These are phyloP conservation scores for Cordylochernes scorpioides DNA, from an alignment of 2,888 invertebrate genomes.

Conservation along the genomic window DNA sequence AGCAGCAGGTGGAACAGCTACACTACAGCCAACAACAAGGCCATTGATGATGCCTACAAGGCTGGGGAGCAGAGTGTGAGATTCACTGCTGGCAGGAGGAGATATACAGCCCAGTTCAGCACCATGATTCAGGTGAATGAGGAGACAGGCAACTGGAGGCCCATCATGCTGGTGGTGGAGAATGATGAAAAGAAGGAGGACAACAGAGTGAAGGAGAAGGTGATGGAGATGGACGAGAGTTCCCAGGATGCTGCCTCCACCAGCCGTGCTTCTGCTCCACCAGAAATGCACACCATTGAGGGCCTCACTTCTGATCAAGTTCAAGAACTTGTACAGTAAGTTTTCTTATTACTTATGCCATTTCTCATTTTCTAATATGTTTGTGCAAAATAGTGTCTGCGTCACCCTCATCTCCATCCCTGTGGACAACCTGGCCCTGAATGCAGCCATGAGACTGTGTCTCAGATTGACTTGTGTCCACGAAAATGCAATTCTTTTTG, in stretches of 20 bases:
- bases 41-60: slow-evolving; percentile 49
- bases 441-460: slow-evolving; percentile 44
- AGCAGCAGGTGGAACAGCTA: slow-evolving; percentile 52
- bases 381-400: slow-evolving; percentile 26
- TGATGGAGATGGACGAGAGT: slow-evolving; percentile 4
- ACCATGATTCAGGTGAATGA: slow-evolving; percentile 54
- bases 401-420: slow-evolving; percentile 39
- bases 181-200: slow-evolving; percentile 12
- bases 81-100: slow-evolving; percentile 41
- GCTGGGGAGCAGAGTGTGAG: slow-evolving; percentile 38
- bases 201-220: slow-evolving; percentile 7
- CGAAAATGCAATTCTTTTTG: slow-evolving; percentile 41
- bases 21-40: slow-evolving; percentile 38
- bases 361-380: slow-evolving; percentile 18
- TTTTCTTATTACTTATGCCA: slow-evolving; percentile 16
- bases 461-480: slow-evolving; percentile 44
- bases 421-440: slow-evolving; percentile 44
- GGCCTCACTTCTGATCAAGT: slow-evolving; percentile 19
- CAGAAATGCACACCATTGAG: slow-evolving; percentile 14
- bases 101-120: slow-evolving; percentile 47
- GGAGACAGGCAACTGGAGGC: slow-evolving; percentile 51
- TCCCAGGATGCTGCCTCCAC: slow-evolving; percentile 14
- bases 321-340: slow-evolving; percentile 9
- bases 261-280: slow-evolving; percentile 15
- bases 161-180: slow-evolving; percentile 36